Conservation (phyloP, 1,140 invertebrate species). For the Drosophila nasuta region DNA sequence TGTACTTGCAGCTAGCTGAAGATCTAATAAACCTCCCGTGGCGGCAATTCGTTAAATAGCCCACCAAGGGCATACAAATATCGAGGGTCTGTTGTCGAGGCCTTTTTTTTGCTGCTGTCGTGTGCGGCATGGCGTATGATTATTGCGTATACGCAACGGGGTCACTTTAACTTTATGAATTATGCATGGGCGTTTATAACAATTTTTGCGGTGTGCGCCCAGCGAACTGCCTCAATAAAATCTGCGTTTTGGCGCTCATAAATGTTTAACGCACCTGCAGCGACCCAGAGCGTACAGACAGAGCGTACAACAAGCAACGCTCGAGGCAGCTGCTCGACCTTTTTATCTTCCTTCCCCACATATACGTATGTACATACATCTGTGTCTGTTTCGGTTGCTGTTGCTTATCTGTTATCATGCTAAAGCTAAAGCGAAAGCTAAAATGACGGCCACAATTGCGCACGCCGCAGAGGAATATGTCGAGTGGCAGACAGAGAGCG, state of each 20-base stretch:
- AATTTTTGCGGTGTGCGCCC: constrained; percentile 66
- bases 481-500: not conserved
- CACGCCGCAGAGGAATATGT: not conserved
- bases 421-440: constrained; percentile 33
- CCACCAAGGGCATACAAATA: constrained; percentile 36
- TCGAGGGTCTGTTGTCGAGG: not conserved
- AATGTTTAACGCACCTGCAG: constrained; percentile 81
- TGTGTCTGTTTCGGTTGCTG: constrained; percentile 11
- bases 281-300: constrained; percentile 16
- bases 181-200: constrained; percentile 77
- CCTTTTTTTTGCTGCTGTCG: constrained; percentile 10
- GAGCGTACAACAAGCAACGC: constrained; percentile 1
- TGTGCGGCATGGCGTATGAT: constrained; percentile 63
- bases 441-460: constrained; percentile 34
- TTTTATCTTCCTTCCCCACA: constrained; percentile 26
- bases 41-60: constrained; percentile 43
- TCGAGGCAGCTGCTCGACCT: constrained; percentile 32
- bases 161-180: constrained; percentile 79
- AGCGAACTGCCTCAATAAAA: constrained; percentile 56
- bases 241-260: constrained; percentile 70
- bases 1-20: not conserved
- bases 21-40: constrained; percentile 36
- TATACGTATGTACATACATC: constrained; percentile 1
- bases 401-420: constrained; percentile 30
- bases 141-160: constrained; percentile 80